Evolutionary conservation across 1,140 invertebrate species (phyloP).

Genomic region (Heliconius hermathena): DNA sequence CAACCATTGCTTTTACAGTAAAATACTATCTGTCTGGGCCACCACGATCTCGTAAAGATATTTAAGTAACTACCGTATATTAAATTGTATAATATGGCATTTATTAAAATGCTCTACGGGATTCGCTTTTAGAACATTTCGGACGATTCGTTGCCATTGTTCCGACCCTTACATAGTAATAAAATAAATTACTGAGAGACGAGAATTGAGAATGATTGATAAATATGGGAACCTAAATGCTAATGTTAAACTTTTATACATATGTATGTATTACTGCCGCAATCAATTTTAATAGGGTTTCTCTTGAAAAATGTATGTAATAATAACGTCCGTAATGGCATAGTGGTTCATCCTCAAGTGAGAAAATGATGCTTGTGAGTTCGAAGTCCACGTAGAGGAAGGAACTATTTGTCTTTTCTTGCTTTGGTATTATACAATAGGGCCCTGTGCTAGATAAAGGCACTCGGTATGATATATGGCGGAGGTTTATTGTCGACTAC

Average conservation of each 20-base stretch:
- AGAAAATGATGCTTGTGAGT: too few relatives aligned
- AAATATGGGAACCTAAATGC: slow-evolving; percentile 31
- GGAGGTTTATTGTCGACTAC: too few relatives aligned
- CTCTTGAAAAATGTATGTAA: slow-evolving; percentile 2
- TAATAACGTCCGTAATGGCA: not conserved
- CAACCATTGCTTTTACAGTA: too few relatives aligned
- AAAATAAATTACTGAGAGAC: slow-evolving; percentile 35
- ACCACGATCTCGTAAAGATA: too few relatives aligned
- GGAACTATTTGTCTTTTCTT: too few relatives aligned
- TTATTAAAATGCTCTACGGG: not conserved
- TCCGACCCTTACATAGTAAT: slow-evolving; percentile 33
- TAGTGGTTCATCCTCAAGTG: too few relatives aligned
- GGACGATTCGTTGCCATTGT: slow-evolving; percentile 28
- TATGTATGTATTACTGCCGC: slow-evolving; percentile 24
- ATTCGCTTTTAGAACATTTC: slow-evolving; percentile 23
- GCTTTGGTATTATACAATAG: too few relatives aligned
- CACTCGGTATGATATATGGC: too few relatives aligned
- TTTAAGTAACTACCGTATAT: not conserved
- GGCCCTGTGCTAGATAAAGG: too few relatives aligned
- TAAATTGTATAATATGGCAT: slow-evolving; percentile 4
- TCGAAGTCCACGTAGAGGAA: too few relatives aligned
- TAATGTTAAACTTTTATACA: slow-evolving; percentile 22
- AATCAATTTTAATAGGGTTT: slow-evolving; percentile 27
- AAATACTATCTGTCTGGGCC: too few relatives aligned
- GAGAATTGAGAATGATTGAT: slow-evolving; percentile 39